Conservation (phyloP, 2,888 invertebrate genomes). For the Blastobasis adustella region DNA sequence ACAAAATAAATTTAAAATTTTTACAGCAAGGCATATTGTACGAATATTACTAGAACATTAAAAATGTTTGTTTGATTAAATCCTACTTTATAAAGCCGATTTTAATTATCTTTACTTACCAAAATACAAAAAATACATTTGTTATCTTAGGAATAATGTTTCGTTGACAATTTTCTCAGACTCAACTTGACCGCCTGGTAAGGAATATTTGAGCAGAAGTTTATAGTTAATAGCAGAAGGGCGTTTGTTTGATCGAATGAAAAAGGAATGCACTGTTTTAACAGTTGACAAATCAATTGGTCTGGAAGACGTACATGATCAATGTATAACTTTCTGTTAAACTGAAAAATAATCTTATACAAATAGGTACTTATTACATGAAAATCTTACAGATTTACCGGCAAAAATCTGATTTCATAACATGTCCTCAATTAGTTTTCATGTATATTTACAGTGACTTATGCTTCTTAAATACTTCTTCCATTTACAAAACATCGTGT, state of each 20-base stretch:
- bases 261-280: no score
- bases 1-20: slow-evolving; percentile 15
- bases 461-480: background rate
- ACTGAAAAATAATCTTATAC: no score
- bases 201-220: no score
- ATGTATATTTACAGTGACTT: slow-evolving; percentile 9
- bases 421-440: slow-evolving; percentile 7
- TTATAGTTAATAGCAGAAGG: no score
- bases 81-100: slow-evolving; percentile 47
- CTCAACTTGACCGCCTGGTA: no score
- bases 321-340: no score
- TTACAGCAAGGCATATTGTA: slow-evolving; percentile 37
- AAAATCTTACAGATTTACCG: no score
- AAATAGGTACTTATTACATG: background rate
- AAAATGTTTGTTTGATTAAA: slow-evolving; percentile 30
- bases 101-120: slow-evolving; percentile 44
- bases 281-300: no score
- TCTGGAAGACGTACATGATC: no score
- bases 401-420: no score
- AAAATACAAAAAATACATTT: slow-evolving; percentile 44
- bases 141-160: slow-evolving; percentile 31
- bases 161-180: slow-evolving; percentile 26
- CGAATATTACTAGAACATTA: slow-evolving; percentile 44
- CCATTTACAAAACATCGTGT: no score
- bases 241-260: no score